phyloP scores from a whole-genome alignment of 30 jellyfish, hydroid and myxozoan species.

The Nemopilema nomurai region DNA sequence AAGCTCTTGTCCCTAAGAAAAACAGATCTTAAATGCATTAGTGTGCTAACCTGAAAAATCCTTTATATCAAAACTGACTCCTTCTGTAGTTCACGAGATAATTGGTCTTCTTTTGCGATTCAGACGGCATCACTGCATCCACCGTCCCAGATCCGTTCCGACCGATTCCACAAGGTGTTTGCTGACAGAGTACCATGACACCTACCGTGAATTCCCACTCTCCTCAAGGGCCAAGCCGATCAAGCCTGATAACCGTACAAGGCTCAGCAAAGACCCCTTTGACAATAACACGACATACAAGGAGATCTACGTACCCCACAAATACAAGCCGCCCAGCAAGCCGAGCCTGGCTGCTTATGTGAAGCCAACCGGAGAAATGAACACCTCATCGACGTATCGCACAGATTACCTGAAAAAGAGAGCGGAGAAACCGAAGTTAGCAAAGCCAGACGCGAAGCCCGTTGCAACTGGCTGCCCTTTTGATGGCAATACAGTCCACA shows the following conservation, averaged over 20 bases:
- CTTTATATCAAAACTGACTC: too few species aligned
- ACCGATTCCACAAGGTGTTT: conserved; percentile 61
- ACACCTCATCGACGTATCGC: conserved; percentile 70
- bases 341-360: conserved; percentile 62
- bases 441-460: conserved; percentile 79
- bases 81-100: too few species aligned
- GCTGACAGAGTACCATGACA: conserved; percentile 87
- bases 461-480: conserved; percentile 81
- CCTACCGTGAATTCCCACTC: conserved; percentile 76
- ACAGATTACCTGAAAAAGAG: conserved; percentile 76
- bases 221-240: conserved; percentile 69
- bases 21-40: too few species aligned
- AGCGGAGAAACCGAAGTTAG: conserved; percentile 75
- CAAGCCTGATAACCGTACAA: conserved; percentile 77
- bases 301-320: conserved; percentile 73
- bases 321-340: conserved; percentile 65
- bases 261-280: conserved; percentile 80
- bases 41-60: too few species aligned
- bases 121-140: conserved; percentile 96
- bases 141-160: conserved; percentile 75
- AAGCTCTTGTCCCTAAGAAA: too few species aligned
- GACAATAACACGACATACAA: conserved; percentile 79
- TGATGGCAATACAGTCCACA: conserved; percentile 88
- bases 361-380: conserved; percentile 78
- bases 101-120: conserved; percentile 27